Evolutionary conservation across 2,888 invertebrate species (phyloP), one percentile per base, ranked within the genome.

Genomic region (Nymphalis urticae): DNA sequence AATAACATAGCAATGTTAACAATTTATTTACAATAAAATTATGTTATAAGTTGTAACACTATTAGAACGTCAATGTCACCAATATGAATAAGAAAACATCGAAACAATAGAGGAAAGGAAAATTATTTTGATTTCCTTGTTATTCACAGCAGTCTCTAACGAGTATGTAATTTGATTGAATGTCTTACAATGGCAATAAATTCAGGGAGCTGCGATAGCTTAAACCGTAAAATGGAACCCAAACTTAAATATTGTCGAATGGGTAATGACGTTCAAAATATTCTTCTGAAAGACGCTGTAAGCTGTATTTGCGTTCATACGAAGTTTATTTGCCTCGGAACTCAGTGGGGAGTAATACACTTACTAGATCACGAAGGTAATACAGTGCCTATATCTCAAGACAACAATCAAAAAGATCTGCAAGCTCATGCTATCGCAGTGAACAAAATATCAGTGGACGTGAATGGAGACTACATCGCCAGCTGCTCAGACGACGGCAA

Each of bases 251-350:
- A 98, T 91, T 95, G 96, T 79, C 94, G 98, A 74, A 95, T 99
- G 85, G 95, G 94, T 48, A 98, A 98, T 90, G 98, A 98, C 91
- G 91, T 98, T 54, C 94, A 95, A 81, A 95, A 95, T 79, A 98
- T 98, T 78, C 91, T 99, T 48, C 94, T 95, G 80, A 96, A 96
- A 81, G 96, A 96, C 76, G 97, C 97, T 63, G 93, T 94, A 68
- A 98, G 97, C 83, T 98, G 98, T 84, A 96, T 98, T 80, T 97
- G 97, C 72, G 97, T 98, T 56, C 98, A 98, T 89, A 95, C 97
- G 10, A 98, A 98, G 96, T 98, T 98, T 88, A 94, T 98, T 64
- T 98, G 98, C 79, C 91, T 99, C 72, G 99, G 98, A 36, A 98
- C 98, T 17, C 96, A 97, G 83, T 97, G 97, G 95, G 99, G 99